These are phyloP conservation scores for Ophioderma brevispina DNA, from an alignment of 35 echinoderm and acorn worm species.

Conservation along the genomic window DNA sequence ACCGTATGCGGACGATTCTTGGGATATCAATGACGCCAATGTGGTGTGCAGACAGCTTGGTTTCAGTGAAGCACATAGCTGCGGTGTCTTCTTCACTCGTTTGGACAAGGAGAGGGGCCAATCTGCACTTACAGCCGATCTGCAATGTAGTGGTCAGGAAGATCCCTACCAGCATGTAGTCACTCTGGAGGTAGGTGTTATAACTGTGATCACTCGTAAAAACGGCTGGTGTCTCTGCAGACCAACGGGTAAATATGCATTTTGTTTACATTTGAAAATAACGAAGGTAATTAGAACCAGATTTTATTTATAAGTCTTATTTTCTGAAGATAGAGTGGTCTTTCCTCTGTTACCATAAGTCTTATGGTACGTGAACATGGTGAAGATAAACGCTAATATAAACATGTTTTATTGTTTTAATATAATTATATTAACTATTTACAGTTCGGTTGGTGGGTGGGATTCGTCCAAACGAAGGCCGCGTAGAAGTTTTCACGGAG, in stretches of 20 bases:
- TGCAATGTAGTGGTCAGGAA: slow-evolving; percentile 1
- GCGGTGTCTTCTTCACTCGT: no score
- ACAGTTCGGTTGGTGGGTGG: slow-evolving; percentile 37
- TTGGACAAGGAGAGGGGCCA: not conserved
- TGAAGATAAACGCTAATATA: no score
- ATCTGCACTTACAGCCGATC: not conserved
- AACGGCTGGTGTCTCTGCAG: slow-evolving; percentile 20
- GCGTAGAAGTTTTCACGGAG: slow-evolving; percentile 44
- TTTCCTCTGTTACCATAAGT: no score
- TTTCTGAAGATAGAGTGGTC: no score
- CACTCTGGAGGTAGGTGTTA: not conserved
- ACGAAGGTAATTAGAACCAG: no score
- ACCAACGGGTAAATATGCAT: not conserved
- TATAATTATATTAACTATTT: not conserved
- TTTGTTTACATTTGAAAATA: no score
- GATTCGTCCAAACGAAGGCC: slow-evolving; percentile 22
- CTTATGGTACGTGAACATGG: no score
- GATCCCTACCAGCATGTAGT: not conserved
- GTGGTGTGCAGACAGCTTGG: slow-evolving; percentile 12
- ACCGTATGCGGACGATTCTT: not conserved
- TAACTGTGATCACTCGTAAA: slow-evolving; percentile 17
- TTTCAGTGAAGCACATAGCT: not conserved
- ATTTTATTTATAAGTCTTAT: no score
- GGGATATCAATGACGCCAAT: slow-evolving; percentile 23
- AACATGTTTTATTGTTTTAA: not conserved